phyloP scores from a whole-genome alignment of 2,113 vertebrate genomes.

The Anguilla japonica region DNA sequence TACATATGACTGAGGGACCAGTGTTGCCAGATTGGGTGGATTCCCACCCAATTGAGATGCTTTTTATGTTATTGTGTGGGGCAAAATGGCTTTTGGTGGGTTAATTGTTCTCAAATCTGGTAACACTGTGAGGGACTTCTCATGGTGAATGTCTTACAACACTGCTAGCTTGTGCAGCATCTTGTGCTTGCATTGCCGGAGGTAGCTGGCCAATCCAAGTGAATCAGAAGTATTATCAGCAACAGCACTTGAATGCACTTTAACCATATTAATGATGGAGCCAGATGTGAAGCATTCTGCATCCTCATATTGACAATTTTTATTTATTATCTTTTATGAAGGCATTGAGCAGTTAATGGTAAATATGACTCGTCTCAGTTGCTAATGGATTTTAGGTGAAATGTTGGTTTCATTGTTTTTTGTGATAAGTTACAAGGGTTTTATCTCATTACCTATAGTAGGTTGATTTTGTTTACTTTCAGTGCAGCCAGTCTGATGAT shows the following conservation, averaged over 20 bases:
- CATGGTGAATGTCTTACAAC: background rate
- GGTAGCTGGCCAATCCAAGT: background rate
- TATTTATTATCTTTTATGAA: background rate
- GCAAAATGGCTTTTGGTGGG: no score
- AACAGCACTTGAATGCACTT: background rate
- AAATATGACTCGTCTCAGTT: background rate
- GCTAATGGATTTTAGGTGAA: background rate
- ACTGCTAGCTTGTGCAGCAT: background rate
- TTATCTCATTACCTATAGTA: background rate
- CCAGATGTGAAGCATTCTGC: background rate
- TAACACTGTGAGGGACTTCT: background rate
- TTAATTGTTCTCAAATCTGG: no score
- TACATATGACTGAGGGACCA: no score
- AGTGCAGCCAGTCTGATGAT: no score
- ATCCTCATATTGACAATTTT: background rate
- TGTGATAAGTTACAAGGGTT: background rate
- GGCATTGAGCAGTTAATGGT: background rate
- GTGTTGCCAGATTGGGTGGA: no score
- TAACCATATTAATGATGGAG: slow-evolving; percentile 10
- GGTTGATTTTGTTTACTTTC: no score
- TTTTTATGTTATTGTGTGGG: no score
- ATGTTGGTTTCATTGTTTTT: background rate
- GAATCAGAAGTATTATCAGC: background rate
- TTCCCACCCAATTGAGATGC: no score
- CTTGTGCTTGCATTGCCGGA: background rate